phyloP scores from a whole-genome alignment of 53 echinoderm and acorn worm species.

The Stichopus horrens region DNA sequence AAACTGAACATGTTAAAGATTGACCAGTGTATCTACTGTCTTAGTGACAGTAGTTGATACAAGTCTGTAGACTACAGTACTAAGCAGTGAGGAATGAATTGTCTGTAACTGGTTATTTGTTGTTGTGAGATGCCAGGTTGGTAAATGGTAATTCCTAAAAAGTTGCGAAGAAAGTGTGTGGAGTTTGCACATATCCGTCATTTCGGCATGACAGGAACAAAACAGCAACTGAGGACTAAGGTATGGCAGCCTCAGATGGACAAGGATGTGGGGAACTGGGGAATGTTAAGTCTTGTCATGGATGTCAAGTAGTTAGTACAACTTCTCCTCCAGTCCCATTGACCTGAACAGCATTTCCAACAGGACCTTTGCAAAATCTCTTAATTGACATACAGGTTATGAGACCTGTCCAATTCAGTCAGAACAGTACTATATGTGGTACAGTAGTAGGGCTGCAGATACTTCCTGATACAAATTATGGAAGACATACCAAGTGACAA shows the following conservation, averaged over 20 bases:
- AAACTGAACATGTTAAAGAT: slow-evolving; percentile 46
- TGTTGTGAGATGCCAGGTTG: not conserved
- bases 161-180: not conserved
- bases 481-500: slow-evolving; percentile 44
- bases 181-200: not conserved
- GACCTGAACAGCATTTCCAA: not conserved
- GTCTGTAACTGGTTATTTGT: not conserved
- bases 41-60: not conserved
- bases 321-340: slow-evolving; percentile 1
- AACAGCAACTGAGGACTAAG: slow-evolving; percentile 61
- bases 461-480: slow-evolving; percentile 42
- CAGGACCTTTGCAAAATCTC: slow-evolving; percentile 52
- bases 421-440: slow-evolving; percentile 45
- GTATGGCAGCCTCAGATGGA: slow-evolving; percentile 62
- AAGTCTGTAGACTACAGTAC: not conserved
- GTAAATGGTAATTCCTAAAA: not conserved
- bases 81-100: not conserved
- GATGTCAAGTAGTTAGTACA: slow-evolving; percentile 7
- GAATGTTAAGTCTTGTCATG: not conserved
- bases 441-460: slow-evolving; percentile 49
- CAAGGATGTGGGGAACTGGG: slow-evolving; percentile 56
- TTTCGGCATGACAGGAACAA: slow-evolving; percentile 49
- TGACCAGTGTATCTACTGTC: too few species aligned
- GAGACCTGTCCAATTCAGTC: slow-evolving; percentile 51
- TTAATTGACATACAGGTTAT: not conserved